A percentile compares a stretch with the other conserved stretches of the same genome.
phyloP scores from a whole-genome alignment of 2,113 vertebrate species.

The Prietella phreatophila region DNA sequence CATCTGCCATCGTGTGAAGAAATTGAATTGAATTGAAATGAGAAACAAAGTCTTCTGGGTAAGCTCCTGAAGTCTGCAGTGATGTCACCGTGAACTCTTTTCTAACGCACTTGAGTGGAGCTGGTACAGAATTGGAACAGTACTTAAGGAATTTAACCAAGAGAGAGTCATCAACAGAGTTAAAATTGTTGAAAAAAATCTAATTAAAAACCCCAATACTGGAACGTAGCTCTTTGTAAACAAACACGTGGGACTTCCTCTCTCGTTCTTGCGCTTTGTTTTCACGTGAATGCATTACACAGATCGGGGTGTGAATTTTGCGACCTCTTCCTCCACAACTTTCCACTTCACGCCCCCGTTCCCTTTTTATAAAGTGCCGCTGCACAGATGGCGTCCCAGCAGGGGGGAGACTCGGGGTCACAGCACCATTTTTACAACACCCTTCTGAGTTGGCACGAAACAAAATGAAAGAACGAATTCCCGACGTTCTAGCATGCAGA shows the following conservation, averaged over 20 bases:
- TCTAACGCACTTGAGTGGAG: background rate
- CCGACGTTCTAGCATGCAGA: background rate
- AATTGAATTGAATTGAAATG: background rate
- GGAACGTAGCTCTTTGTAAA: background rate
- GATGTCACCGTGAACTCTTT: background rate
- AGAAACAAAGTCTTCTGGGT: background rate
- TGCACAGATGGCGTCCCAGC: background rate
- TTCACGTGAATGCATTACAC: background rate
- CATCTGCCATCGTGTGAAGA: background rate
- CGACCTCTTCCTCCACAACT: background rate
- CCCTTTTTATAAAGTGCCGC: background rate
- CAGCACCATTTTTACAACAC: conserved; percentile 30
- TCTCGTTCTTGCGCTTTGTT: background rate
- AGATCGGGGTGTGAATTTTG: background rate
- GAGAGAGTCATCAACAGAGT: background rate
- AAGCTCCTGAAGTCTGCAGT: background rate
- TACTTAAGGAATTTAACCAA: background rate
- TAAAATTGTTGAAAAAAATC: background rate
- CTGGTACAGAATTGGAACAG: background rate
- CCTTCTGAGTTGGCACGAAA: background rate
- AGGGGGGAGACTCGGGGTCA: background rate
- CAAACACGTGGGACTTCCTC: background rate
- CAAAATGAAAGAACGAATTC: conserved; percentile 10
- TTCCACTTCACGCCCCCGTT: background rate
- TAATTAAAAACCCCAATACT: background rate